These are phyloP conservation scores for Indicator indicator DNA, from an alignment of 2,113 vertebrate genomes.

Conservation along the genomic window DNA sequence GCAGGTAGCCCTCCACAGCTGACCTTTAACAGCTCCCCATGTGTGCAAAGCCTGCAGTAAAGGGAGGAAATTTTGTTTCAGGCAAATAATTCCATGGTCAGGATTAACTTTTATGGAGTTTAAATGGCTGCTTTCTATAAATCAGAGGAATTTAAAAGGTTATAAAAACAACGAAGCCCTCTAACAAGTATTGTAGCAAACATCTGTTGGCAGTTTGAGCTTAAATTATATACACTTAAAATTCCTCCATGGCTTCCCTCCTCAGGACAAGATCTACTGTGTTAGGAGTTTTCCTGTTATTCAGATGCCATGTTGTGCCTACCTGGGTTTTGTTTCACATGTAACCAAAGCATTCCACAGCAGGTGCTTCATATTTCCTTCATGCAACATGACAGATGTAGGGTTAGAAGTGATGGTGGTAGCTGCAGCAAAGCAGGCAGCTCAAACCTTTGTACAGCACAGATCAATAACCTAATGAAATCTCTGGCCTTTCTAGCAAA, in stretches of 20 bases:
- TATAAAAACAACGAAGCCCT: slow-evolving; percentile 61
- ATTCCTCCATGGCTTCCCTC: slow-evolving; percentile 17
- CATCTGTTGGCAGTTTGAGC: slow-evolving; percentile 27
- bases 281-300: not conserved
- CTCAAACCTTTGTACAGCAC: not conserved
- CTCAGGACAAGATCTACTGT: not conserved
- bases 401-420: not conserved
- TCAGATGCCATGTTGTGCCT: not conserved
- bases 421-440: not conserved
- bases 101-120: slow-evolving; percentile 60
- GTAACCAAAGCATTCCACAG: not conserved
- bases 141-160: slow-evolving; percentile 65
- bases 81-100: not conserved
- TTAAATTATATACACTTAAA: slow-evolving; percentile 24
- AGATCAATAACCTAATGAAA: not conserved
- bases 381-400: not conserved
- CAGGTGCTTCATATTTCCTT: not conserved
- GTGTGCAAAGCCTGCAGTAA: not conserved
- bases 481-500: not conserved
- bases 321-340: not conserved
- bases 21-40: not conserved
- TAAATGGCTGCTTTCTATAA: slow-evolving; percentile 52
- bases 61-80: slow-evolving; percentile 28
- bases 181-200: slow-evolving; percentile 50
- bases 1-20: not conserved